Evolutionary conservation across 2,797 vertebrate genomes (phyloP), one percentile per base, ranked within the genome.

Genomic region (Sitta carolinensis): DNA sequence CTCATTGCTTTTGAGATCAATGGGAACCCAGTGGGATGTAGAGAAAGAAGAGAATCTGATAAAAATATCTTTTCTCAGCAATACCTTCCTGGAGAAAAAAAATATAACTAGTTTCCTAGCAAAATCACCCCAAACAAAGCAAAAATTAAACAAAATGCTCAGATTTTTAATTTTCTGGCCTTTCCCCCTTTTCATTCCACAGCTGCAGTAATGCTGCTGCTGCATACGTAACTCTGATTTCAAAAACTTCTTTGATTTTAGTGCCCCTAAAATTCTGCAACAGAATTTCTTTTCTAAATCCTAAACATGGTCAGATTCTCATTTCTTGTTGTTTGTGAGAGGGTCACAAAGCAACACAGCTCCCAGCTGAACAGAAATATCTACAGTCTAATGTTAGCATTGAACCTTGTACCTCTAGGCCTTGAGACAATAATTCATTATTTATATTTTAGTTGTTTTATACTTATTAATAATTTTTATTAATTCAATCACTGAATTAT

Each of bases 11-110:
- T 42, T 52, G 52, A 84, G 74, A 19, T 26, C 16, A 73, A 42
- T 2, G 3, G 42, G 34, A 78, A 20, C 13, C 4, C 34, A 63
- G 30, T 0, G 2, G 43, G 59, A 47, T 12, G 13, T 0, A 47
- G n/a, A 81, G 36, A 58, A 77, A 63, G 32, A 36, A 19, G 17
- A 12, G 64, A 87, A 87, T 47, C 36, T n/a, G 40, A 17, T 72
- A 13, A 38, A 73, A 75, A 30, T 20, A 29, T 18, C 26, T 55
- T 38, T 72, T 51, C 40, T 66, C n/a, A 62, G 13, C 21, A 63
- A 66, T 20, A 63, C 4, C 23, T 72, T 54, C 25, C 20, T 55
- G 50, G 30, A 73, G 61, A 66, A 87, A 86, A 87, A 48, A 86
- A 87, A 48, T 2, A 4, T 1, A 43, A 55, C 40, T 45, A 48